Evolutionary conservation across 2,888 invertebrate genomes (phyloP), one percentile per base, ranked within the genome.

Genomic region (Serrognathus titanus): DNA sequence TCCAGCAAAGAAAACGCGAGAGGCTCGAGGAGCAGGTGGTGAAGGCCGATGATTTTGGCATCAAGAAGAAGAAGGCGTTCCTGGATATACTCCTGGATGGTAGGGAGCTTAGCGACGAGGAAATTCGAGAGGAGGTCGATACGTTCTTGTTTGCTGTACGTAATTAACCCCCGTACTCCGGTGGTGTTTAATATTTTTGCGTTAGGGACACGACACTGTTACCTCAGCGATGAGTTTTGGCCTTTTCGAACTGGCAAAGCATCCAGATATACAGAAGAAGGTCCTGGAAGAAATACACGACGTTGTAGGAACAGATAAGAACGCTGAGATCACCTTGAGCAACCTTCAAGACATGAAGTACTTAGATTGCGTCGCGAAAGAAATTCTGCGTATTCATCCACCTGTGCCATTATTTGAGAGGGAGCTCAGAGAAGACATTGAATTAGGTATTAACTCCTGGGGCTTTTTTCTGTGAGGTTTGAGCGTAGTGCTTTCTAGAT

Each of bases 131-230:
- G 36, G 80, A 77, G 56, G 73, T 87, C 68, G 86, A 86, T 69
- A 80, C 84, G 36, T 63, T 63, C 40, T 39, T 60, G 84, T 87
- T 59, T 83, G 85, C 71, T 84, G 85, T 85, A 74, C 73, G 70
- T 62, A 66, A 16, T 16, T 16, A 16, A 48, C 1, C 12, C 6
- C 40, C 5, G 24, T 31, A 31, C 6, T 3, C 24, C 6, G 3
- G 24, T 1, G 24, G 4, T 31, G 24, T 31, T 31, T 31, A 31
- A 31, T 31, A 6, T 3, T 31, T 1, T 3, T 31, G 24, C 24
- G 24, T 60, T 37, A 79, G 80, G 83, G 82, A 0, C 80, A 83
- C 58, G 82, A 83, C 55, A 83, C 84, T 0, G 81, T 82, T 43
- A 78, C 81, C 9, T 78, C 81, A 39, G 79, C 81, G 2, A 75